Evolutionary conservation across 2,113 vertebrate species (phyloP).

Genomic region (Nothocercus julius): DNA sequence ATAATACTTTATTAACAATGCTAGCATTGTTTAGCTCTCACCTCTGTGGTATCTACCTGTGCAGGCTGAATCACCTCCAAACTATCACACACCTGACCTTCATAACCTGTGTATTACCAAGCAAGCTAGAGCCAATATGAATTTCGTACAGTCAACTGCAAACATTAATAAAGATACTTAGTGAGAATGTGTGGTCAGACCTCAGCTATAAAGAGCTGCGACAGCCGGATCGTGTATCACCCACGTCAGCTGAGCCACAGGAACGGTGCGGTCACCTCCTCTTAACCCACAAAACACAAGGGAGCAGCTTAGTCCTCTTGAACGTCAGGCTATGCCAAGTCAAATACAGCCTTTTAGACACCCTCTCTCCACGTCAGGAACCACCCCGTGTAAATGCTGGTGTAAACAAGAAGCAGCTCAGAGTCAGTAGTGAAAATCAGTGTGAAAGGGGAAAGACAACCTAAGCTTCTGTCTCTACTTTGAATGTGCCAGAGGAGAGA

Average conservation of each 20-base stretch:
- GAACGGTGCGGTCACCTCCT: neutral
- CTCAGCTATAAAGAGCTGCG: neutral
- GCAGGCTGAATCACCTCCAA: accelerated
- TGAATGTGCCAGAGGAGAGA: neutral
- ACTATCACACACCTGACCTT: neutral
- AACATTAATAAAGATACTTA: neutral
- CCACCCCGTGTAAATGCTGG: neutral
- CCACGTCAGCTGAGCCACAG: neutral
- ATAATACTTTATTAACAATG: no score
- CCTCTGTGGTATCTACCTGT: accelerated
- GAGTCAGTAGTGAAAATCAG: neutral
- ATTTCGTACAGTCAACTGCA: neutral
- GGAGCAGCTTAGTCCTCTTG: neutral
- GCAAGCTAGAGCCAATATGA: neutral
- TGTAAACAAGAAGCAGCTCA: accelerated
- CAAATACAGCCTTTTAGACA: accelerated
- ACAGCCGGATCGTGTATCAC: neutral
- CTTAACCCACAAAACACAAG: neutral
- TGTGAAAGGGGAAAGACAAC: neutral
- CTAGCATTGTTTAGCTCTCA: accelerated
- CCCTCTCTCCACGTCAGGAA: neutral
- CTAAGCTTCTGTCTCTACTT: neutral
- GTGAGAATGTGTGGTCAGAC: neutral
- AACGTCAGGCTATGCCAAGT: neutral
- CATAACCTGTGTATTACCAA: neutral